Evolutionary conservation across 1,140 invertebrate genomes (phyloP), one percentile per base, ranked within the genome.

Genomic region (Eupeodes corollae): DNA sequence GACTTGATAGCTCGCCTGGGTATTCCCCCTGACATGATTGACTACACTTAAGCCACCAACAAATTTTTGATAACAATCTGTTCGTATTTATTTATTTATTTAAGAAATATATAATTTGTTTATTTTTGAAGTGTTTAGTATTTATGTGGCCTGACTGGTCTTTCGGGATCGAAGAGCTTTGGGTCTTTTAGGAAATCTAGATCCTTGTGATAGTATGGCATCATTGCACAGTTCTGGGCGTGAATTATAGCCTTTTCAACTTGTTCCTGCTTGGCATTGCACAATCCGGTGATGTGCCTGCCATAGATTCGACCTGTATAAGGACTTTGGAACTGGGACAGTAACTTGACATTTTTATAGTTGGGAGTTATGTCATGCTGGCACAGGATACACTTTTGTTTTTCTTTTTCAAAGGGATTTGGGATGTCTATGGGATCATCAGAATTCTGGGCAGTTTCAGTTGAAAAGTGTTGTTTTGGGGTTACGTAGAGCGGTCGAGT

Each of bases 291-390:
- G 45, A 98, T 89, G 57, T 97, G 86, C 52, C 83, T 75, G 0
- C 87, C 87, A 70, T 97, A 98, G 47, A 95, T 79, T 54, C 79
- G 75, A 10, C 94, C 93, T 11, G 93, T 97, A 57, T 86, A 91
- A 1, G 87, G 82, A 38, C 92, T 97, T 61, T 96, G 84, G 70
- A 98, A 98, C 64, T 98, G 95, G 13, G 91, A 94, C 2, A 98
- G 66, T 6, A 98, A 67, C 46, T 85, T 79, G 0, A 84, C 77
- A 71, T 98, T 98, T 69, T 96, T 98, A 59, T 93, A 98, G 71
- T 95, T 79, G 1, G 89, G 82, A 11, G 73, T 70, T 41, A 98
- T 83, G 21, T 88, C 78, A 48, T 86, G 70, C 70, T 84, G 80
- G 69, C 94, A 98, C n/a, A 98, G 68, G 52, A 97, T 79, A 59